A percentile compares a stretch with the other conserved stretches of the same genome.
Evolutionary conservation across 2,888 invertebrate genomes (phyloP).

Genomic region (Cabera pusaria): DNA sequence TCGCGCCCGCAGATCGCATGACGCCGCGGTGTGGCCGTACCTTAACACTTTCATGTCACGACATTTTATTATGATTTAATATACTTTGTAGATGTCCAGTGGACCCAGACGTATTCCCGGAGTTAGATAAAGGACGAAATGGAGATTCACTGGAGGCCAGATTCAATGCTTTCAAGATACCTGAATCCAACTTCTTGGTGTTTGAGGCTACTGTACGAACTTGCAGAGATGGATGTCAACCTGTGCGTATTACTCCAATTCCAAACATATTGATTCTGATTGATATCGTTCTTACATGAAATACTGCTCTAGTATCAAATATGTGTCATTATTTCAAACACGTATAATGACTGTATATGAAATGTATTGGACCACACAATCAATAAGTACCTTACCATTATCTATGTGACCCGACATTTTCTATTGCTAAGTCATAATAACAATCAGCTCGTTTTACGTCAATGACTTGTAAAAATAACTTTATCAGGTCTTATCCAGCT

Average conservation of each 20-base stretch:
- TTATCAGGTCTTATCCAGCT: conserved; percentile 43
- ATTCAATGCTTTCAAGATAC: conserved; percentile 97
- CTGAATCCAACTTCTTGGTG: conserved; percentile 96
- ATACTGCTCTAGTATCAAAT: no score
- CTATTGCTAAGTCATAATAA: conserved; percentile 26
- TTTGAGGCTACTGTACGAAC: conserved; percentile 96
- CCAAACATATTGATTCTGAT: no score
- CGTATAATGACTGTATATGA: no score
- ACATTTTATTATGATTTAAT: conserved; percentile 1
- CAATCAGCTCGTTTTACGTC: conserved; percentile 48
- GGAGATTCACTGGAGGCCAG: conserved; percentile 95
- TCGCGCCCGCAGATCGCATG: no score
- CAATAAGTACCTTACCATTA: no score
- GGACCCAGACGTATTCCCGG: conserved; percentile 95
- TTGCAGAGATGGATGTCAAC: conserved; percentile 94
- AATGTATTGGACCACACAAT: no score
- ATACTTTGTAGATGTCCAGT: conserved; percentile 90
- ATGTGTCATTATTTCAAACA: no score
- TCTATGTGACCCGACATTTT: conserved; percentile 17
- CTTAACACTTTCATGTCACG: conserved; percentile 1
- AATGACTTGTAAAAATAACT: conserved; percentile 46
- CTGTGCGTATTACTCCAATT: conserved; percentile 85
- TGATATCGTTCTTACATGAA: no score
- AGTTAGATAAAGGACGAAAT: conserved; percentile 92
- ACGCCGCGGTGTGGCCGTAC: no score